Percentiles rank a stretch among this genome's conserved stretches.
These are phyloP conservation scores for Opisthograptis luteolata DNA, from an alignment of 2,888 invertebrate genomes.

Conservation along the genomic window DNA sequence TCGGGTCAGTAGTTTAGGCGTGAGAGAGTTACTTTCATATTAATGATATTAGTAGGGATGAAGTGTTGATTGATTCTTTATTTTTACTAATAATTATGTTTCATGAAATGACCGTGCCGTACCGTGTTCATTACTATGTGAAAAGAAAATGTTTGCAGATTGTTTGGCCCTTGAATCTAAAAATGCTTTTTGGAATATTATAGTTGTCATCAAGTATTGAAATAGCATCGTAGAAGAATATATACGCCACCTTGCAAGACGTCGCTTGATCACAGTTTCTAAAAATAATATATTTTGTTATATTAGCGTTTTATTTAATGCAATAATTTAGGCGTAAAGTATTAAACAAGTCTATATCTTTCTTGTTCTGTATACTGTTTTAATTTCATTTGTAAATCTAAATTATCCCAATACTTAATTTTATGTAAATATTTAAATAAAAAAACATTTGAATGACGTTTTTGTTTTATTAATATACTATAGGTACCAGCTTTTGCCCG, in stretches of 20 bases:
- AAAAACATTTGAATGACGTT: conserved; percentile 67
- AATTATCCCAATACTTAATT: conserved; percentile 76
- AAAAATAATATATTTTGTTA: conserved; percentile 26
- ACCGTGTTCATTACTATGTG: no score
- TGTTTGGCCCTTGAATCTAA: neutral
- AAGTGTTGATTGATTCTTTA: no score
- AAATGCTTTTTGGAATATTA: conserved; percentile 1
- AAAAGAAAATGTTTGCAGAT: neutral
- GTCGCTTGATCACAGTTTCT: conserved; percentile 26
- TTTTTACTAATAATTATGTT: no score
- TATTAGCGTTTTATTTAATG: conserved; percentile 20
- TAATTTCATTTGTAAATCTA: conserved; percentile 68
- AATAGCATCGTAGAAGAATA: conserved; percentile 3
- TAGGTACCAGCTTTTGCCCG: no score
- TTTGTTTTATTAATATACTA: conserved; percentile 11
- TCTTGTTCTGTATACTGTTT: conserved; percentile 50
- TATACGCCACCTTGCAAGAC: neutral
- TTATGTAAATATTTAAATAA: conserved; percentile 79
- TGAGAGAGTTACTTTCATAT: no score
- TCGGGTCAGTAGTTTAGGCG: no score
- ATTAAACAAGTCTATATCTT: conserved; percentile 34
- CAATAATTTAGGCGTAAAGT: conserved; percentile 26
- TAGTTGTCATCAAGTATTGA: conserved; percentile 5
- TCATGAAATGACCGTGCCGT: no score
- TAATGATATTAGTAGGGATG: no score